Conservation (phyloP, 1,140 invertebrate genomes). For the Zaprionus ornatus region DNA sequence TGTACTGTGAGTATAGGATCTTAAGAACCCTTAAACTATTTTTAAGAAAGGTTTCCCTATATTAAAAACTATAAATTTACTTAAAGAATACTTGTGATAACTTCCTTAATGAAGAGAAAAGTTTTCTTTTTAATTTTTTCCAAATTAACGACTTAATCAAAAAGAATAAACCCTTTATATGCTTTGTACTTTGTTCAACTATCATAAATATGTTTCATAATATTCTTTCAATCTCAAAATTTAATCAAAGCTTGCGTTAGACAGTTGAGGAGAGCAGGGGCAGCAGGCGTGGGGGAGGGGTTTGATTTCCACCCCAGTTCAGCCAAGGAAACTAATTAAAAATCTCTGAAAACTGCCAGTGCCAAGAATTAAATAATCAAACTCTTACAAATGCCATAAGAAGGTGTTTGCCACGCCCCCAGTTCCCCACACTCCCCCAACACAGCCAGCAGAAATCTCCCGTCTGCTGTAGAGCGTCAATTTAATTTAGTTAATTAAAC, state of each 20-base stretch:
- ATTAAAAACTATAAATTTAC: no score
- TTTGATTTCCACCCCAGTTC: not conserved
- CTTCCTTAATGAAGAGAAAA: no score
- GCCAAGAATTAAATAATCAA: conserved; percentile 69
- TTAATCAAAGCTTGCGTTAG: conserved; percentile 29
- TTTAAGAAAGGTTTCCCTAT: no score
- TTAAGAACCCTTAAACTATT: not conserved
- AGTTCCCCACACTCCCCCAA: not conserved
- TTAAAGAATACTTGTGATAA: no score
- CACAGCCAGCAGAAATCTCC: not conserved
- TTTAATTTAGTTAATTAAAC: conserved; percentile 81
- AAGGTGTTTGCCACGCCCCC: conserved; percentile 24
- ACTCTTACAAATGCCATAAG: conserved; percentile 24
- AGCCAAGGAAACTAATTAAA: conserved; percentile 66
- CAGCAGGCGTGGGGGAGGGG: not conserved
- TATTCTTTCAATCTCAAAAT: conserved; percentile 25
- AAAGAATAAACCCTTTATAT: not conserved
- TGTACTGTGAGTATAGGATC: conserved; percentile 93
- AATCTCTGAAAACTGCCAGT: conserved; percentile 51
- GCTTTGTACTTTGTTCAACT: not conserved
- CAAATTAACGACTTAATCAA: not conserved
- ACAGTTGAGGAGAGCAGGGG: not conserved
- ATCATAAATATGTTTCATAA: conserved; percentile 8
- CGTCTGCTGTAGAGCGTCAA: conserved; percentile 38
- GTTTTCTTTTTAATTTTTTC: not conserved